Percentiles rank a stretch among this genome's conserved stretches.
Conservation (phyloP, 2,113 vertebrate species). For the Aviceda subcristata region DNA sequence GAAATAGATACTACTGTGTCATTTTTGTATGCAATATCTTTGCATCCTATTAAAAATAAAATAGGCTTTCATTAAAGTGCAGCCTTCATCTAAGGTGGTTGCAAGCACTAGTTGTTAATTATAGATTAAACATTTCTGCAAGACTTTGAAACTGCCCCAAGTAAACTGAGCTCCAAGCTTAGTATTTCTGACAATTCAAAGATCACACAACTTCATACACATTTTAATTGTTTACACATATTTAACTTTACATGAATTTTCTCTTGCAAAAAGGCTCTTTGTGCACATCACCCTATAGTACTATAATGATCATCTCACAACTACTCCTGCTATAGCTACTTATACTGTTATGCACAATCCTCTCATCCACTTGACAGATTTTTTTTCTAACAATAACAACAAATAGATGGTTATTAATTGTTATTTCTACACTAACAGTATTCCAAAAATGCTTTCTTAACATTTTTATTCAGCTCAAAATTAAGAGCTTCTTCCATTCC, state of each 20-base stretch:
- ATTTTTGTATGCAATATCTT: neutral
- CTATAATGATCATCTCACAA: neutral
- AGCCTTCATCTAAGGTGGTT: neutral
- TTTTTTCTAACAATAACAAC: neutral
- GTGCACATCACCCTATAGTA: neutral
- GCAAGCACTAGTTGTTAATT: neutral
- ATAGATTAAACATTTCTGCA: constrained; percentile 1
- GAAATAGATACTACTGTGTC: neutral
- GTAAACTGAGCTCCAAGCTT: neutral
- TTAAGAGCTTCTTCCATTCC: neutral
- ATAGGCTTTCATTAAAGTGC: neutral
- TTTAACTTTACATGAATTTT: neutral
- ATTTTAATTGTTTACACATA: neutral
- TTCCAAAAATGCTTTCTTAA: neutral
- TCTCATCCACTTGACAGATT: neutral
- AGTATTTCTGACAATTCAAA: neutral
- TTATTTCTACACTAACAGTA: neutral
- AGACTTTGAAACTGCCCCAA: constrained; percentile 1
- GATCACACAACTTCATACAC: neutral
- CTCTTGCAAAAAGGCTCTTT: neutral
- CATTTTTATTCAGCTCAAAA: neutral
- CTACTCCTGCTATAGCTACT: neutral
- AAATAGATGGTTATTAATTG: neutral
- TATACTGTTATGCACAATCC: rapidly evolving
- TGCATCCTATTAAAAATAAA: neutral